These are phyloP conservation scores for Drosophila miranda DNA, from an alignment of 1,140 invertebrate species.

Conservation along the genomic window DNA sequence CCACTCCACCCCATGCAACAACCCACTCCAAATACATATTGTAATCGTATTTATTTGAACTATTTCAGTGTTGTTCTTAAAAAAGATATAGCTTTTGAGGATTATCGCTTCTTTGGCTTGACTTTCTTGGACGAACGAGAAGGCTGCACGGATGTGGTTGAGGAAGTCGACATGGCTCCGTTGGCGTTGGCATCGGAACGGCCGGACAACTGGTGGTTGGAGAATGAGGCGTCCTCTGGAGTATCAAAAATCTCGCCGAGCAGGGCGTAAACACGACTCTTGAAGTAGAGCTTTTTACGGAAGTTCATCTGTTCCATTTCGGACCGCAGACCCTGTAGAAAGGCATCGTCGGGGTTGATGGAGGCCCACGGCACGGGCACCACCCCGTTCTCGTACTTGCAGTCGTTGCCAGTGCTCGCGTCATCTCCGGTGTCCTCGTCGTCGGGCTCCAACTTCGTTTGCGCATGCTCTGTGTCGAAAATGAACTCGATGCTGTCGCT, in stretches of 20 bases:
- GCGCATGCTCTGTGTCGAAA: slow-evolving; percentile 53
- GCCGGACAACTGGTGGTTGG: slow-evolving; percentile 11
- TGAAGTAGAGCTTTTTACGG: slow-evolving; percentile 71
- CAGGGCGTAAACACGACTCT: slow-evolving; percentile 69
- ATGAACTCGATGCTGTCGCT: slow-evolving; percentile 21
- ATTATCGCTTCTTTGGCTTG: too few relatives aligned
- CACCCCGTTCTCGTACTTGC: not conserved
- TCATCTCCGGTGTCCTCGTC: not conserved
- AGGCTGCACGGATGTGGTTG: not conserved
- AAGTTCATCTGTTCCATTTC: slow-evolving; percentile 75
- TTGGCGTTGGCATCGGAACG: slow-evolving; percentile 3
- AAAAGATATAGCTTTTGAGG: too few relatives aligned
- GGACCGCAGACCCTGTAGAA: slow-evolving; percentile 66
- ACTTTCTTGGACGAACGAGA: not conserved
- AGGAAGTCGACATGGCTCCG: not conserved
- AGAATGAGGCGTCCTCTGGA: not conserved
- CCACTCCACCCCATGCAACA: too few relatives aligned
- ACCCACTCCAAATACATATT: too few relatives aligned
- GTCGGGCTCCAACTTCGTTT: slow-evolving; percentile 16
- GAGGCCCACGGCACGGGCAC: not conserved
- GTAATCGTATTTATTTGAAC: not conserved
- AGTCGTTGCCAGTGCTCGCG: not conserved
- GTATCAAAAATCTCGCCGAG: slow-evolving; percentile 62
- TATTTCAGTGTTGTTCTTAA: too few relatives aligned
- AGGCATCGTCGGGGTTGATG: slow-evolving; percentile 69